Evolutionary conservation across 2,113 vertebrate species (phyloP).

Genomic region (Varanus salvator): DNA sequence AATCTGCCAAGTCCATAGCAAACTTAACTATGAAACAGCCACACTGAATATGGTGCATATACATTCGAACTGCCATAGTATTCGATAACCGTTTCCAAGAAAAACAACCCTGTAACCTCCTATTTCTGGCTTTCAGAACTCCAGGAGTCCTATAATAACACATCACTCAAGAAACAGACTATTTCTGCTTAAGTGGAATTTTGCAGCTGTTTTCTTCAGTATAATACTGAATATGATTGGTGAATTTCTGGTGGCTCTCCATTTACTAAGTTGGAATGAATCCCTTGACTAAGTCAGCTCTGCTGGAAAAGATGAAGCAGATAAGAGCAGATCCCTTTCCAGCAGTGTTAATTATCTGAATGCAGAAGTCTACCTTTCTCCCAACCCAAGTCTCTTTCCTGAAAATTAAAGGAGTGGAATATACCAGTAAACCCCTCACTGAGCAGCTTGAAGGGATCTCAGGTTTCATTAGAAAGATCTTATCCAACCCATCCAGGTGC

Average conservation of each 20-base stretch:
- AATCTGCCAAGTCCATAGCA: neutral
- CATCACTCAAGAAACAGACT: neutral
- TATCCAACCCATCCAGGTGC: neutral
- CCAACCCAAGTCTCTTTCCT: neutral
- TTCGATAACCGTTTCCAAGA: conserved; percentile 32
- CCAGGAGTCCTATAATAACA: fast-evolving
- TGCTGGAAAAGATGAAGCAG: neutral
- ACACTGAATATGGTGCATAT: neutral
- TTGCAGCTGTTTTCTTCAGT: neutral
- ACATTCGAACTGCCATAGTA: neutral
- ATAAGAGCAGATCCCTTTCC: neutral
- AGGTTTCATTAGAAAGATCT: conserved; percentile 16
- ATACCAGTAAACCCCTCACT: neutral
- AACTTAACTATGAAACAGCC: neutral
- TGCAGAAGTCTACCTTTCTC: neutral
- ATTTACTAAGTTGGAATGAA: conserved; percentile 3
- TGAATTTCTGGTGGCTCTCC: neutral
- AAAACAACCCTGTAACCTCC: fast-evolving
- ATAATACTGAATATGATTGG: fast-evolving
- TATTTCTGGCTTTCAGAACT: neutral
- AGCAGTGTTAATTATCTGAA: neutral
- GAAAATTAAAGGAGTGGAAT: neutral
- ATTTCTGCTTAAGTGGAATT: neutral
- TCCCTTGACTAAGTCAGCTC: neutral
- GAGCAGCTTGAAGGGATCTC: neutral